A percentile compares a stretch with the other conserved stretches of the same genome.
These are phyloP conservation scores for Scalopus aquaticus DNA, from an alignment of 2,113 vertebrate species.

Conservation along the genomic window DNA sequence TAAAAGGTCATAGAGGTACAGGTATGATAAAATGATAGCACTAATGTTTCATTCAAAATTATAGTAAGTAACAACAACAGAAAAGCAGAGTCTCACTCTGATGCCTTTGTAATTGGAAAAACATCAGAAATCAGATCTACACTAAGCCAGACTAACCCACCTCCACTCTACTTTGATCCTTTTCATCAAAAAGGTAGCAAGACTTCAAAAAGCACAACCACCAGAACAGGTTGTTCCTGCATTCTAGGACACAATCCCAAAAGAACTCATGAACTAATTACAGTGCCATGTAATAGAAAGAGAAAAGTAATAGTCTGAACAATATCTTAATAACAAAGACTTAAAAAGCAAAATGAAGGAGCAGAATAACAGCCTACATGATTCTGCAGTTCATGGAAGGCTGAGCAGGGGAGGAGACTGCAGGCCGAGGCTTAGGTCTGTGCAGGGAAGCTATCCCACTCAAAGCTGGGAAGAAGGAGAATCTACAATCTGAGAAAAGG, in stretches of 20 bases:
- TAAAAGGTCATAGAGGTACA: too few relatives aligned
- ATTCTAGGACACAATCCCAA: not conserved
- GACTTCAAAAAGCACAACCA: conserved; percentile 16
- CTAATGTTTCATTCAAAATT: conserved; percentile 1
- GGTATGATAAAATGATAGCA: conserved; percentile 45
- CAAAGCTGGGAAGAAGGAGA: not conserved
- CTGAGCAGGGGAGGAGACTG: not conserved
- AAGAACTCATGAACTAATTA: not conserved
- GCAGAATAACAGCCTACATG: not conserved
- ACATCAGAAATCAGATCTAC: not conserved
- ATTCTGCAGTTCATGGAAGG: not conserved
- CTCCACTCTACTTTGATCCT: not conserved
- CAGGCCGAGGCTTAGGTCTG: not conserved
- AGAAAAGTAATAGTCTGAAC: not conserved
- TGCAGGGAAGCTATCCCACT: not conserved
- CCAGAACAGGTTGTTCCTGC: not conserved
- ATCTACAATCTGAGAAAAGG: not conserved
- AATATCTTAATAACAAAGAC: not conserved
- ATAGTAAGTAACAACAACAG: conserved; percentile 17
- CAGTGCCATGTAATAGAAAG: not conserved
- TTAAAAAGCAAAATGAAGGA: not conserved
- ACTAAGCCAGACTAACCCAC: not conserved
- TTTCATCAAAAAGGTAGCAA: conserved; percentile 21
- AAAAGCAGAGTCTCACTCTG: not conserved
- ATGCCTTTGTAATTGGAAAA: not conserved